Evolutionary conservation across 2,797 vertebrate genomes (phyloP).

Genomic region (Malacoraja senta): DNA sequence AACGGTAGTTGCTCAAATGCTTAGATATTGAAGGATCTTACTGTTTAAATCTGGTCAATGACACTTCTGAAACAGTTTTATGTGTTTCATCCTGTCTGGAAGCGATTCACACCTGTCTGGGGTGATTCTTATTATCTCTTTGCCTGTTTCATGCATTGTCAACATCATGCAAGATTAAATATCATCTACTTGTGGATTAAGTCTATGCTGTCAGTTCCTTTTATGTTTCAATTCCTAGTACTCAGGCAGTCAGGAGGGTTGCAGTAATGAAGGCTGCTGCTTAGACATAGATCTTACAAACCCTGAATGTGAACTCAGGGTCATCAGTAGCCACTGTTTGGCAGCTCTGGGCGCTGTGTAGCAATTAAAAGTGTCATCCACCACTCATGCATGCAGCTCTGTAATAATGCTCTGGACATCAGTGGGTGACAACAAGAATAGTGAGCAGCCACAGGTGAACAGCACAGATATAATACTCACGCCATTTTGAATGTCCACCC

Average conservation of each 20-base stretch:
- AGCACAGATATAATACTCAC: no score
- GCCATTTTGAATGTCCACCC: no score
- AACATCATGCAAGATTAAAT: slow-evolving; percentile 35
- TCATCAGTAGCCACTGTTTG: no score
- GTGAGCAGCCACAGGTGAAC: no score
- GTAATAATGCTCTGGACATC: no score
- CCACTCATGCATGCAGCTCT: no score
- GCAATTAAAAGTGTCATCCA: no score
- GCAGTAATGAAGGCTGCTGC: slow-evolving; percentile 27
- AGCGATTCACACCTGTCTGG: slow-evolving; percentile 30
- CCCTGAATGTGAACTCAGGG: no score
- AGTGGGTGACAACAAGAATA: no score
- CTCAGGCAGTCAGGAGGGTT: slow-evolving; percentile 12
- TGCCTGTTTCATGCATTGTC: slow-evolving; percentile 36
- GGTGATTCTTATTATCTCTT: slow-evolving; percentile 36
- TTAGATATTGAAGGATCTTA: slow-evolving; percentile 32
- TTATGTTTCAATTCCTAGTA: slow-evolving; percentile 36
- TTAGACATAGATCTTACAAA: not conserved
- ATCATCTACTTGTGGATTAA: slow-evolving; percentile 34
- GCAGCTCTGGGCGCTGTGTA: no score
- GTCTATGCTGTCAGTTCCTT: slow-evolving; percentile 28
- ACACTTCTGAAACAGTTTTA: slow-evolving; percentile 30
- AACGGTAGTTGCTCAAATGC: slow-evolving; percentile 14
- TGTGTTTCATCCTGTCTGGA: slow-evolving; percentile 37
- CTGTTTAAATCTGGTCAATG: slow-evolving; percentile 36